Evolutionary conservation across 2,113 vertebrate species (phyloP).

Genomic region (Cyanocitta stelleri): DNA sequence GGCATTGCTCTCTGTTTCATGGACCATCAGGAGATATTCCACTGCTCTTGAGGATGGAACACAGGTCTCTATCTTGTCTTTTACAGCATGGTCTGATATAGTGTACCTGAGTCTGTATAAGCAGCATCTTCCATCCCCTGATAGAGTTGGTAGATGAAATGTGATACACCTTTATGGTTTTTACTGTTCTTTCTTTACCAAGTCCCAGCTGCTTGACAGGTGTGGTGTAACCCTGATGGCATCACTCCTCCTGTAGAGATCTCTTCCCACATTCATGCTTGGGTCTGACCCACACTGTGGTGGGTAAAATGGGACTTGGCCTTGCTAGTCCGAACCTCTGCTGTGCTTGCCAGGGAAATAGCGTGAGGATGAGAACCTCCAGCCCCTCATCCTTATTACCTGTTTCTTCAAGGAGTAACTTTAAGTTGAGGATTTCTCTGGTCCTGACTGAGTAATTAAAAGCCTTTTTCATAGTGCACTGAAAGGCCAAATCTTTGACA

Average conservation of each 20-base stretch:
- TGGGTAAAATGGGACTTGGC: not conserved
- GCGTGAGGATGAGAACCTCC: not conserved
- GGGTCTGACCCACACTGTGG: not conserved
- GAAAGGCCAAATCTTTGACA: not conserved
- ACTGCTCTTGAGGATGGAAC: not conserved
- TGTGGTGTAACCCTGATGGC: not conserved
- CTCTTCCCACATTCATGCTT: accelerated
- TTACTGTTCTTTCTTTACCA: not conserved
- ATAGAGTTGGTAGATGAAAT: not conserved
- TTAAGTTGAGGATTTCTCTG: not conserved
- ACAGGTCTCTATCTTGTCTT: not conserved
- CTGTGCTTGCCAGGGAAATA: not conserved
- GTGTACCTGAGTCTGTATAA: not conserved
- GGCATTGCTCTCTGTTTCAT: not conserved
- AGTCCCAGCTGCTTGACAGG: not conserved
- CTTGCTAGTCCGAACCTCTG: not conserved
- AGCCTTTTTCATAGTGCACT: not conserved
- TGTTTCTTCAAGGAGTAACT: not conserved
- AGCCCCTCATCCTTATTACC: not conserved
- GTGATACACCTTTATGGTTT: not conserved
- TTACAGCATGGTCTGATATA: not conserved
- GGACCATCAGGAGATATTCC: not conserved
- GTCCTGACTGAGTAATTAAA: not conserved
- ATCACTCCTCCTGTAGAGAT: not conserved
- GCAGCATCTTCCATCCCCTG: not conserved